Evolutionary conservation across 1,140 invertebrate species (phyloP), one percentile per base, ranked within the genome.

Genomic region (Chironomus striatipennis): DNA sequence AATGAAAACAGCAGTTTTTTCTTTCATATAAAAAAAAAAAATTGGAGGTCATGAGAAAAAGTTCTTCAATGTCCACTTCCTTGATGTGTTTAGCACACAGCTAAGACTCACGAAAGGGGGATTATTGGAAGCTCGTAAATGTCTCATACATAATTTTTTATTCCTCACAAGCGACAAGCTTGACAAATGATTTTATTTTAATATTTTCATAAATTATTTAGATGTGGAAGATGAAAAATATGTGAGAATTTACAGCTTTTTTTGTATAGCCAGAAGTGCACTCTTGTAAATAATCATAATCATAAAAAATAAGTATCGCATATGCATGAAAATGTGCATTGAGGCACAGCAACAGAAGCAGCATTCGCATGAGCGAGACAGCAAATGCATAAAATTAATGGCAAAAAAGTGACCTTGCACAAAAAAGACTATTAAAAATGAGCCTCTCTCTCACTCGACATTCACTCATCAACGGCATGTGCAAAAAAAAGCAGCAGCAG

Each of bases 401-500:
- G 24, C 24, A 57, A 57, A 57, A 57, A 57, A 57, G 47, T 57
- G 47, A 57, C 47, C 47, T 57, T 57, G 47, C 47, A 57, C 47
- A 57, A 57, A 57, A 57, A 57, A 15, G 47, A 34, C 47, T 57
- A 57, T 57, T 57, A 57, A 57, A n/a, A 34, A 5, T 34, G 24
- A 34, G 24, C 24, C 24, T 34, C 24, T 34, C 24, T 34, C 24
- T 12, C 47, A 57, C 9, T 5, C 47, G 12, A 57, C 47, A 57
- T n/a, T 57, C 47, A 57, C 47, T 57, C 47, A 57, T 57, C 47
- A 57, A 57, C 47, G 47, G 47, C 47, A 57, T 57, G 47, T 57
- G 47, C 47, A 57, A 70, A 70, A 70, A 70, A 20, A 20, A 20
- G n/a, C n/a, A 57, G 9, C 47, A 57, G n/a, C 9, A 10, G 9